Percentiles rank a stretch among this genome's conserved stretches.
Evolutionary conservation across 1,140 invertebrate species (phyloP).

Genomic region (Aphidius ervi): DNA sequence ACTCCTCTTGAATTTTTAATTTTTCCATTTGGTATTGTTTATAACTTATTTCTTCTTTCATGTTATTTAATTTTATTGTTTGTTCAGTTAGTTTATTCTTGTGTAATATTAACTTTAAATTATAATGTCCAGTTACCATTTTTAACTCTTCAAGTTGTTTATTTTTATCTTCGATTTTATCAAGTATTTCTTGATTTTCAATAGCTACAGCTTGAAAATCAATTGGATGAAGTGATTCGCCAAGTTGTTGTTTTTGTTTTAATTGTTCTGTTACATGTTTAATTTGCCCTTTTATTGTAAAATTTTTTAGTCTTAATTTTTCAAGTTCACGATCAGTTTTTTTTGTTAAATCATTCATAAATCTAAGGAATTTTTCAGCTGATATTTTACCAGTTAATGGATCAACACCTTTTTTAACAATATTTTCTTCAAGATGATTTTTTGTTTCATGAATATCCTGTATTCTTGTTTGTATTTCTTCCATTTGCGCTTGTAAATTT

Average conservation of each 20-base stretch:
- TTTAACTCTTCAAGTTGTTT: conserved; percentile 50
- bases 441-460: conserved; percentile 43
- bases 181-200: conserved; percentile 50
- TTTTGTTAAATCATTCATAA: conserved; percentile 54
- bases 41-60: conserved; percentile 33
- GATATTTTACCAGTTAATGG: conserved; percentile 53
- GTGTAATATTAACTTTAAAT: conserved; percentile 47
- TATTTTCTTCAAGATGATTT: conserved; percentile 45
- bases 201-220: conserved; percentile 58
- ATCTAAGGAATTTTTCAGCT: conserved; percentile 53
- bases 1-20: conserved; percentile 18
- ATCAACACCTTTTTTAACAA: conserved; percentile 48
- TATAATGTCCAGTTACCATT: conserved; percentile 44
- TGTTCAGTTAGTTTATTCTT: conserved; percentile 51
- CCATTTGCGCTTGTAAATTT: conserved; percentile 47
- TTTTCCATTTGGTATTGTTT: conserved; percentile 30
- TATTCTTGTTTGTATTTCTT: conserved; percentile 51
- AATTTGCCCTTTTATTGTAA: conserved; percentile 52
- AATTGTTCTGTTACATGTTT: conserved; percentile 51
- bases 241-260: conserved; percentile 48
- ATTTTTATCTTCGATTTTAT: conserved; percentile 50
- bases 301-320: conserved; percentile 51
- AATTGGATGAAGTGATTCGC: conserved; percentile 49
- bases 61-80: conserved; percentile 39
- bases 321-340: conserved; percentile 48